Percentiles rank a stretch among this genome's conserved stretches.
Conservation (phyloP, 1,140 invertebrate species). For the Ectropis grisescens region DNA sequence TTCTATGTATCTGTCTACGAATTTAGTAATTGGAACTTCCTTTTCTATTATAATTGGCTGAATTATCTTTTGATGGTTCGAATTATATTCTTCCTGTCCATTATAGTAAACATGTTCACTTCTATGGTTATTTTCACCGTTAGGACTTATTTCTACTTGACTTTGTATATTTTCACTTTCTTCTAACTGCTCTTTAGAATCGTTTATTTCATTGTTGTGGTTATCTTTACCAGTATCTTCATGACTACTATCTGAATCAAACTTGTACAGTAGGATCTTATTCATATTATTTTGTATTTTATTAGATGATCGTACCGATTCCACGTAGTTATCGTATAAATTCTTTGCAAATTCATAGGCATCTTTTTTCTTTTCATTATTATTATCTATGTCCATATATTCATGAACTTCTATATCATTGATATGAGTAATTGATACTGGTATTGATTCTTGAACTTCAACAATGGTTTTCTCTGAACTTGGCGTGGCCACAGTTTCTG, state of each 20-base stretch:
- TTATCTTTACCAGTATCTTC: conserved; percentile 22
- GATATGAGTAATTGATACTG: conserved; percentile 58
- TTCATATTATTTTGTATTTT: conserved; percentile 40
- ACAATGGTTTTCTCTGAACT: conserved; percentile 62
- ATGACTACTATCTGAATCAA: too few species aligned
- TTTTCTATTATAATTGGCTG: conserved; percentile 68
- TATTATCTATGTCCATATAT: conserved; percentile 56
- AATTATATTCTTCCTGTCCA: conserved; percentile 18
- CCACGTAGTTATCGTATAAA: conserved; percentile 41
- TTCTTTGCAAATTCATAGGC: conserved; percentile 26
- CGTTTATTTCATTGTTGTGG: too few species aligned
- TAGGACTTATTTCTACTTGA: conserved; percentile 28
- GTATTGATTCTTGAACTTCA: conserved; percentile 73
- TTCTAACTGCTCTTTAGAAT: conserved; percentile 32
- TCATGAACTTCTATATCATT: conserved; percentile 64
- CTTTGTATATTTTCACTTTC: conserved; percentile 34
- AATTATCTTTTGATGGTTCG: conserved; percentile 29
- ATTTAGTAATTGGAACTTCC: conserved; percentile 66
- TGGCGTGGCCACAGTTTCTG: conserved; percentile 31
- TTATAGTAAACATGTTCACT: conserved; percentile 24
- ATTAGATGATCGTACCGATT: conserved; percentile 32
- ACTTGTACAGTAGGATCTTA: conserved; percentile 34
- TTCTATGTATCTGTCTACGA: conserved; percentile 69
- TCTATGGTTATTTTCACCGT: conserved; percentile 19
- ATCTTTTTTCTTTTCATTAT: conserved; percentile 33